Evolutionary conservation across 2,888 invertebrate genomes (phyloP).

Genomic region (Branchipolynoe longqiensis): DNA sequence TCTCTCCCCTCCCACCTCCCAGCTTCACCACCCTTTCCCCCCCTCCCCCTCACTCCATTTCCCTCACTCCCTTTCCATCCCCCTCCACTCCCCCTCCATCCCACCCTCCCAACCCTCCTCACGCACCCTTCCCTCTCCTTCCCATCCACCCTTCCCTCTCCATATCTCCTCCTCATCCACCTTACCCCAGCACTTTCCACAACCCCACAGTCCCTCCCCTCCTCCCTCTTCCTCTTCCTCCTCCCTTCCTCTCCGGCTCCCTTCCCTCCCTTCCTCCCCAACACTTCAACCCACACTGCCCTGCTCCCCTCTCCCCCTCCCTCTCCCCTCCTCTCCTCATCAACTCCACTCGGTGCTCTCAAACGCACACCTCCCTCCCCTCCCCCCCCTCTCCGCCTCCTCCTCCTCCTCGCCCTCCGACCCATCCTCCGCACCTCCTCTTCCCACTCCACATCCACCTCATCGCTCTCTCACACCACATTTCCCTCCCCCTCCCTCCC

Average conservation of each 20-base stretch:
- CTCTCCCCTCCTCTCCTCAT: not conserved
- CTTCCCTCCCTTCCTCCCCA: not conserved
- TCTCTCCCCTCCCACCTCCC: not conserved
- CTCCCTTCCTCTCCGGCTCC: not conserved
- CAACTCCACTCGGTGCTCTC: too few species aligned
- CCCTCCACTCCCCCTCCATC: not conserved
- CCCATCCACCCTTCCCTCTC: too few species aligned
- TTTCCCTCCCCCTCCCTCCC: too few species aligned
- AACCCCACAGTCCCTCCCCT: too few species aligned
- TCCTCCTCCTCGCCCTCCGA: not conserved
- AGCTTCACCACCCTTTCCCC: not conserved
- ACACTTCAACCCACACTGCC: not conserved
- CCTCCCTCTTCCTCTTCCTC: not conserved
- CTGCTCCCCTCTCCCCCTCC: not conserved
- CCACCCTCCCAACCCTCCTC: not conserved
- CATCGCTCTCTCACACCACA: too few species aligned
- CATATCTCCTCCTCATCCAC: too few species aligned
- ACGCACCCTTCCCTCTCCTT: too few species aligned
- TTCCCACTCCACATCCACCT: not conserved
- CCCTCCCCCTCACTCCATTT: not conserved
- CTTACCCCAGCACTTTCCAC: too few species aligned
- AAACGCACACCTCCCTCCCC: not conserved
- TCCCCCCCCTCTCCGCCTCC: not conserved
- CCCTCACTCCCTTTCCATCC: not conserved
- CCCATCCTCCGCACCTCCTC: not conserved